Conservation (phyloP, 2,888 invertebrate genomes). For the Andrena marginata region DNA sequence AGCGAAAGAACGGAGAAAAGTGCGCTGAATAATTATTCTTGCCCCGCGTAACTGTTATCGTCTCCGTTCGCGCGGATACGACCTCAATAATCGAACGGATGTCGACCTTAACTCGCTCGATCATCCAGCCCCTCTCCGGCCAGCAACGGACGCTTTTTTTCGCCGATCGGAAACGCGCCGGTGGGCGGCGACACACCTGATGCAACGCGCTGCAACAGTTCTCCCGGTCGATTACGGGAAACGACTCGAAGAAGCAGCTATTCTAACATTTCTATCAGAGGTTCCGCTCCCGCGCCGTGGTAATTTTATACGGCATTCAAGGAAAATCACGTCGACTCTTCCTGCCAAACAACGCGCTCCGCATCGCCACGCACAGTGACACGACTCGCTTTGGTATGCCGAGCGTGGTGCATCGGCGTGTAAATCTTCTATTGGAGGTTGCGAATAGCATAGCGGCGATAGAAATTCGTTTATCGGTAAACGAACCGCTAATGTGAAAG, state of each 20-base stretch:
- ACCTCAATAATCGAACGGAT: slow-evolving; percentile 57
- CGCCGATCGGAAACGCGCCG: slow-evolving; percentile 54
- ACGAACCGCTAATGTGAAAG: background rate
- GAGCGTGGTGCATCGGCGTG: slow-evolving; percentile 8
- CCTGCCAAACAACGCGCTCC: slow-evolving; percentile 8
- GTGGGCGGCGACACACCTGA: slow-evolving; percentile 36
- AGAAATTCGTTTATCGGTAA: background rate
- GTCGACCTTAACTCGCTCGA: slow-evolving; percentile 52
- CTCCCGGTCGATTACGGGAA: background rate
- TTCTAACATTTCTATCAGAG: background rate
- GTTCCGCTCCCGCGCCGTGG: background rate
- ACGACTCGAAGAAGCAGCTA: background rate
- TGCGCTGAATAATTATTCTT: slow-evolving; percentile 62
- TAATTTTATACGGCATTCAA: background rate
- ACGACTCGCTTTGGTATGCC: slow-evolving; percentile 26
- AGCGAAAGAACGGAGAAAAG: slow-evolving; percentile 82
- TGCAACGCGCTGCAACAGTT: slow-evolving; percentile 16
- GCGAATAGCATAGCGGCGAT: background rate
- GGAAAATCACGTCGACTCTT: slow-evolving; percentile 33
- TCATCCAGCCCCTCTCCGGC: background rate
- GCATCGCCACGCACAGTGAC: slow-evolving; percentile 16
- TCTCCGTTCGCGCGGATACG: slow-evolving; percentile 29
- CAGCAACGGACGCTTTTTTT: slow-evolving; percentile 3
- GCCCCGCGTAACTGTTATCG: slow-evolving; percentile 55
- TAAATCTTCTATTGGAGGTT: slow-evolving; percentile 18